Conservation (phyloP, 2,888 invertebrate genomes). For the Cephus pygmeus region DNA sequence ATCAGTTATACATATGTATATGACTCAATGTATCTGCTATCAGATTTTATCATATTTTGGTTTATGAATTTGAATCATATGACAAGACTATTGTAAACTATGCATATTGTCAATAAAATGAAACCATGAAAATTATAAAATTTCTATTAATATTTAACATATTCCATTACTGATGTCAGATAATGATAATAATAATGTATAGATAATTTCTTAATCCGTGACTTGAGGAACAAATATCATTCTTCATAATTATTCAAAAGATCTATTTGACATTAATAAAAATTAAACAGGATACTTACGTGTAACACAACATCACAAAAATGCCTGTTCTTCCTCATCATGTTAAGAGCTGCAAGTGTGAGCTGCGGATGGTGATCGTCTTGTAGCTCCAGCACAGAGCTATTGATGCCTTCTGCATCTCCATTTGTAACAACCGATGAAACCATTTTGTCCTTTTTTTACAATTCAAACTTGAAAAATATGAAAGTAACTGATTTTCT, state of each 20-base stretch:
- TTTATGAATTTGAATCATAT: neutral
- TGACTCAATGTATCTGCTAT: neutral
- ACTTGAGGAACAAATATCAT: neutral
- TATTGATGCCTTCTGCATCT: conserved; percentile 38
- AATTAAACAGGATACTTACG: conserved; percentile 68
- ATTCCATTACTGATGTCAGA: neutral
- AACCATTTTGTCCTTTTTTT: conserved; percentile 34
- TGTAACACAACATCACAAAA: conserved; percentile 89
- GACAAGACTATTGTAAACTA: neutral
- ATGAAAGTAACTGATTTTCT: neutral
- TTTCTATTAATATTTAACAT: neutral
- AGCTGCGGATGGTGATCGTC: conserved; percentile 39
- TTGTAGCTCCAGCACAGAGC: conserved; percentile 39
- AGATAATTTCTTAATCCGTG: neutral
- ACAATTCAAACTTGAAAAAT: neutral
- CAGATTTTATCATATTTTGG: neutral
- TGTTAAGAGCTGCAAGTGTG: conserved; percentile 77
- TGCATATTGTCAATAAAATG: neutral
- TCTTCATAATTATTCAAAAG: neutral
- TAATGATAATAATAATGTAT: neutral
- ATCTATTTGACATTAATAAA: neutral
- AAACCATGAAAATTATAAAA: neutral
- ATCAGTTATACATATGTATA: neutral
- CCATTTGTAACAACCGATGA: conserved; percentile 36
- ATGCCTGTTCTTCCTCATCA: conserved; percentile 84